Evolutionary conservation across 2,888 invertebrate genomes (phyloP), one percentile per base, ranked within the genome.

Genomic region (Scaptomyza parva): DNA sequence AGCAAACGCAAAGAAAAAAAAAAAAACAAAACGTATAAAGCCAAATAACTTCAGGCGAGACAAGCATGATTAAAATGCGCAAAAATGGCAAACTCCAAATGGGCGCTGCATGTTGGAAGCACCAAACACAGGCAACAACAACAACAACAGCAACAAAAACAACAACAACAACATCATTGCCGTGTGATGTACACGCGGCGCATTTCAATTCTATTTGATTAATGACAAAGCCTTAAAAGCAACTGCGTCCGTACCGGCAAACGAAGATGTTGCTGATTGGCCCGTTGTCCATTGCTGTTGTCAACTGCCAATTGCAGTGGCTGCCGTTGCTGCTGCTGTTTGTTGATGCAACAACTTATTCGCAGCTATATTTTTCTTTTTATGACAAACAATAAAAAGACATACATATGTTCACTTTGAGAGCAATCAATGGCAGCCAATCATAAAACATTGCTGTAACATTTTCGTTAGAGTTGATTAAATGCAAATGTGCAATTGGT

Each of bases 161-260:
- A 70, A 60, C 62, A 75, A 64, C 60, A 73, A 47, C 68, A 58
- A 66, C 60, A 54, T 14, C 50, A 66, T 70, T 68, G 65, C 65
- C 72, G 78, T 81, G 87, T 85, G 82, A 82, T 82, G 78, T 87
- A 87, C 86, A 88, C 71, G 86, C 84, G 73, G 78, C 71, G 86
- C 88, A 85, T 88, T 86, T 88, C 88, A 85, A 85, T 88, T 86
- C 81, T 76, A 76, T 88, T 88, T 85, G 85, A 85, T 85, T 85
- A 85, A 85, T 85, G 85, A 88, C 85, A 84, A 80, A 76, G 78
- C 84, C 75, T 83, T 86, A 83, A 83, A 87, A 83, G 86, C 77
- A 79, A 82, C 83, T 71, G 64, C 67, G 71, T 61, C 77, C 47
- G 47, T 39, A 47, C 39, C 50, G 53, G 62, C 68, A 68, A 79